Base-by-base conservation (phyloP, 1,140 invertebrate species). In the Mya arenaria region DNA sequence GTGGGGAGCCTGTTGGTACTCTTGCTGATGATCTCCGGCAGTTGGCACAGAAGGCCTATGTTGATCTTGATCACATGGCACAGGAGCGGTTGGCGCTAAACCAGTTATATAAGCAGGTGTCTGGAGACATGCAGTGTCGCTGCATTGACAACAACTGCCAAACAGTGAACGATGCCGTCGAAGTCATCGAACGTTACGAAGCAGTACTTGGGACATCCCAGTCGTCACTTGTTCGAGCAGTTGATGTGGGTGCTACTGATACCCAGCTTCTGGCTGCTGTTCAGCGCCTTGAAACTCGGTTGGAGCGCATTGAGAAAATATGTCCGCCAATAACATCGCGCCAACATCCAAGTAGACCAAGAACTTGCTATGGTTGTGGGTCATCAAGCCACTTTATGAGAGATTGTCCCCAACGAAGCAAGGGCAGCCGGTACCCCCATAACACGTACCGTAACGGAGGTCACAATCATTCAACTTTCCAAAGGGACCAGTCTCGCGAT, bases 111-210 rank as follows among this genome's bases (percentile, higher is more conserved):
- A 75, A 75, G 30, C n/a, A 19, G 32, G 30, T 75, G 2, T 25
- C 36, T 8, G 15, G 6, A 6, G 75, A 68, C 6, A 39, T 66
- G 37, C 41, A 68, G 25, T 79, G 48, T 37, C 17, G 48, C 1
- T 79, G 63, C 55, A 34, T 69, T 41, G 62, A 58, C n/a, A 69
- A 32, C 3, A 19, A 79, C 5, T 36, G 62, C 37, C 19, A 71
- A 6, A 73, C 52, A 17, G 34, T 72, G 0, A 44, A 44, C 17
- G 30, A 82, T 19, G 44, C 48, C 3, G 36, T 83, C 4, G 23
- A 30, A 8, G 17, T 77, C 28, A 30, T 55, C 5, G 52, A 44
- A 23, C 28, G 19, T 10, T 55, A 30, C 62, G 30, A 66, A 56
- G 3, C 25, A 8, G 23, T 74, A 36, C 30, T 75, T 23, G 13